Evolutionary conservation across 2,797 vertebrate species (phyloP).

Genomic region (Oryzias sinensis): DNA sequence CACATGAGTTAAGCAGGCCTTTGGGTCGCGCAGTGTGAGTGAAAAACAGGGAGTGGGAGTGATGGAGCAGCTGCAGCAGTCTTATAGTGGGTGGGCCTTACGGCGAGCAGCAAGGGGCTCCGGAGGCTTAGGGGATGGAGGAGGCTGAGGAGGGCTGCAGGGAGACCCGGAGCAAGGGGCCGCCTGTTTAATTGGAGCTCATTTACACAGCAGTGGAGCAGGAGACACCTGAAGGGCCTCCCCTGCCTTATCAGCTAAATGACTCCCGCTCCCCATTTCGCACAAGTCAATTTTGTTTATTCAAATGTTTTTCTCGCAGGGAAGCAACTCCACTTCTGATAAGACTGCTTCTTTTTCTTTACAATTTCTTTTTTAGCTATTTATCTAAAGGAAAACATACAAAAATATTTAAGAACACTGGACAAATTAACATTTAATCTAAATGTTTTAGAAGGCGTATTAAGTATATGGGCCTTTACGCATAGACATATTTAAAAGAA

Average conservation of each 20-base stretch:
- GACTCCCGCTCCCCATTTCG: conserved; percentile 45
- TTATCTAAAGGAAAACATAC: not conserved
- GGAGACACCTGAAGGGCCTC: conserved; percentile 78
- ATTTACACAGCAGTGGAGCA: conserved; percentile 79
- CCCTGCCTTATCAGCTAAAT: conserved; percentile 75
- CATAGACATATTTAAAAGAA: too few species aligned
- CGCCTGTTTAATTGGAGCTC: conserved; percentile 82
- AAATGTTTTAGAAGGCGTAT: too few species aligned
- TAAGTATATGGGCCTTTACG: too few species aligned
- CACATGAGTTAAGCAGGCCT: conserved; percentile 70
- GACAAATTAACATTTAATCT: too few species aligned
- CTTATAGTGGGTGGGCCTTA: conserved; percentile 73
- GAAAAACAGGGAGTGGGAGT: conserved; percentile 68
- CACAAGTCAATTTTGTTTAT: conserved; percentile 49
- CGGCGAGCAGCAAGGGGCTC: conserved; percentile 70
- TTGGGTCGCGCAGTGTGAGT: conserved; percentile 75
- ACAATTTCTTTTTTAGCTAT: not conserved
- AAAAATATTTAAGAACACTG: not conserved
- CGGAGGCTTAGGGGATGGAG: conserved; percentile 56
- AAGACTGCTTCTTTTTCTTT: conserved; percentile 1
- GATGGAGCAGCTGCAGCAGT: conserved; percentile 77
- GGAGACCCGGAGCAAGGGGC: conserved; percentile 72
- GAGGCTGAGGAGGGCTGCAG: conserved; percentile 61
- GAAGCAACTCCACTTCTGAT: conserved; percentile 3
- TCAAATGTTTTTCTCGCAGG: conserved; percentile 23